These are phyloP conservation scores for Troilus luridus DNA, from an alignment of 2,888 invertebrate species.

Conservation along the genomic window DNA sequence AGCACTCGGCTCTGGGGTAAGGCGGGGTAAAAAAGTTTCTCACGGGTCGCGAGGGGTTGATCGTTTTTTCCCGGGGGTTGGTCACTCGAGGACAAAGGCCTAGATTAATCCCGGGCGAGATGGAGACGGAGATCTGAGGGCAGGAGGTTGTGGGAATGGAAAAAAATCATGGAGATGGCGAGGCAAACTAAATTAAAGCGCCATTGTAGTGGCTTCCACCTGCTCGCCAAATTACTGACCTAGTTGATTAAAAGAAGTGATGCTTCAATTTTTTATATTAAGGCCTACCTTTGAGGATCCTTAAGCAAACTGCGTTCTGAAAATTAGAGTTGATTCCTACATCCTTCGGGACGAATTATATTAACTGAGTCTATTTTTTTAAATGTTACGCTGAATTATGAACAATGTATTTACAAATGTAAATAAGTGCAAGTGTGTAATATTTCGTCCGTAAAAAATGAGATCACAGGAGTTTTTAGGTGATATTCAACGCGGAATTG, in stretches of 20 bases:
- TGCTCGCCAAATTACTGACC: conserved; percentile 31
- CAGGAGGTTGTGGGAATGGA: conserved; percentile 42
- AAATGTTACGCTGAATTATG: too few relatives aligned
- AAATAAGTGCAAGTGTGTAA: too few relatives aligned
- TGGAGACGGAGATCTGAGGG: conserved; percentile 34
- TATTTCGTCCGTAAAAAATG: too few relatives aligned
- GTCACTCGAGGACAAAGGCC: conserved; percentile 47
- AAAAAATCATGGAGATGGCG: conserved; percentile 24
- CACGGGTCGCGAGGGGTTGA: conserved; percentile 48
- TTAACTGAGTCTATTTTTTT: too few relatives aligned
- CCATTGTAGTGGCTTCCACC: conserved; percentile 23
- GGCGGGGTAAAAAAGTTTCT: conserved; percentile 39
- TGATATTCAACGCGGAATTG: too few relatives aligned
- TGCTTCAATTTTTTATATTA: conserved; percentile 18
- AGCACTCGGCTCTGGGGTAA: conserved; percentile 47
- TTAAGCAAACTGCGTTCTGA: neutral
- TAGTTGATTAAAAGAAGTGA: conserved; percentile 39
- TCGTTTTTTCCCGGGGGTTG: conserved; percentile 42
- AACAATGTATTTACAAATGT: too few relatives aligned
- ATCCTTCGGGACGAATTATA: neutral
- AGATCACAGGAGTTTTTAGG: too few relatives aligned
- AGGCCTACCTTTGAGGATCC: neutral
- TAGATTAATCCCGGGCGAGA: conserved; percentile 32
- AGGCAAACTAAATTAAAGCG: conserved; percentile 45
- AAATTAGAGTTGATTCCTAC: neutral